Evolutionary conservation across 2,888 invertebrate genomes (phyloP), one percentile per base, ranked within the genome.

Genomic region (Eupithecia tripunctaria): DNA sequence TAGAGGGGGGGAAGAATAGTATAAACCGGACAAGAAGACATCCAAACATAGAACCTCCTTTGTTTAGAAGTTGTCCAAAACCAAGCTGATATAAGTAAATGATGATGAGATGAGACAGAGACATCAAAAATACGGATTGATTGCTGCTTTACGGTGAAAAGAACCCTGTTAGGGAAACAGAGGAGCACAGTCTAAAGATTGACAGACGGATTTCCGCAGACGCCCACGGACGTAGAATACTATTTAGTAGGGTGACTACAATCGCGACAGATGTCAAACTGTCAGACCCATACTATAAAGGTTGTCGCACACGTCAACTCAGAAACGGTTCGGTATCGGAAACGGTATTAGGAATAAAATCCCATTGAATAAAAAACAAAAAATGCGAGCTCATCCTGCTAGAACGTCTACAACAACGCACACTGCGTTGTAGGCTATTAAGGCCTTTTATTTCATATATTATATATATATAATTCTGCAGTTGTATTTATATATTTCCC

Each of bases 171-270:
- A 21, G 56, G 56, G 56, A 56, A 56, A 56, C 25, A 56, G 10
- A 12, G 21, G 21, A 51, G 25, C 56, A 21, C 56, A 71, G 74
- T 80, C 79, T 72, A 80, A 81, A 86, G 85, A 86, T 86, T 86
- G 87, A 86, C 86, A 84, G 82, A 73, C 69, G 87, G 87, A 87
- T 84, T 71, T 86, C 85, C 85, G 82, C 71, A 77, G 68, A 73
- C 72, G 66, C 72, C 43, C 73, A 70, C 75, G 56, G n/a, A 41
- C 72, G 73, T 66, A 78, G 77, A 65, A 76, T 75, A 79, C 71
- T 81, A 72, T 72, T 72, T 67, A 72, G 75, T 84, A 83, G 82
- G 82, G 82, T 82, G 83, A 77, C 81, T 70, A 74, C 79, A 78
- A 80, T 70, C 70, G 67, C 67, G 56, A 67, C 73, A 68, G 67